These are phyloP conservation scores for Octonoba sinensis DNA, from an alignment of 2,888 invertebrate genomes.

Conservation along the genomic window DNA sequence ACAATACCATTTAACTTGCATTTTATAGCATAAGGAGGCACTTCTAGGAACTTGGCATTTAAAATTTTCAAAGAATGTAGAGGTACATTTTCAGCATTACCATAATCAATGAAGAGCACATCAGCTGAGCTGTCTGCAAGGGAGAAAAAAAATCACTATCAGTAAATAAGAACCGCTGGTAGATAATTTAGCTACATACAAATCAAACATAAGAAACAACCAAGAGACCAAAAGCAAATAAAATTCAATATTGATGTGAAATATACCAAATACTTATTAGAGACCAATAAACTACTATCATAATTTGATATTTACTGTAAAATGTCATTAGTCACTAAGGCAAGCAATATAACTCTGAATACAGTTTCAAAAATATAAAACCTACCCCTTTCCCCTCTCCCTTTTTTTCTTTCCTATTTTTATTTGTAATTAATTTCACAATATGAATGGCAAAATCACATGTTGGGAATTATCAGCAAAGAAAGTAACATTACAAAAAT, in stretches of 20 bases:
- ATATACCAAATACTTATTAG: too few relatives aligned
- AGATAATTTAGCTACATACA: not conserved
- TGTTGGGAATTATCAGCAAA: too few relatives aligned
- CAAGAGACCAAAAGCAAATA: not conserved
- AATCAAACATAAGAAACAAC: not conserved
- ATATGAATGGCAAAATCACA: too few relatives aligned
- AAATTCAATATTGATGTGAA: not conserved
- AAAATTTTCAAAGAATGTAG: conserved; percentile 21
- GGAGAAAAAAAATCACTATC: not conserved
- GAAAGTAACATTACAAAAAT: too few relatives aligned
- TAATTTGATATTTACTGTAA: too few relatives aligned
- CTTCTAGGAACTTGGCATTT: conserved; percentile 12
- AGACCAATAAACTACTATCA: too few relatives aligned
- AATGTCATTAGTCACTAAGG: too few relatives aligned
- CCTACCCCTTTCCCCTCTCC: too few relatives aligned
- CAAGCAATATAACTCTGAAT: too few relatives aligned
- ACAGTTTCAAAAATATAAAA: too few relatives aligned
- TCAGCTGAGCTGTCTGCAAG: conserved; percentile 30
- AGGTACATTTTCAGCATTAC: conserved; percentile 43
- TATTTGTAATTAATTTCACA: too few relatives aligned
- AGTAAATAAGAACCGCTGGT: not conserved
- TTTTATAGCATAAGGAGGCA: conserved; percentile 45
- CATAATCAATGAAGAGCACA: conserved; percentile 63
- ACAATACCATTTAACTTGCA: conserved; percentile 56
- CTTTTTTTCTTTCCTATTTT: too few relatives aligned